Evolutionary conservation across 2,113 vertebrate genomes (phyloP), one percentile per base, ranked within the genome.

Genomic region (Mixornis gularis): DNA sequence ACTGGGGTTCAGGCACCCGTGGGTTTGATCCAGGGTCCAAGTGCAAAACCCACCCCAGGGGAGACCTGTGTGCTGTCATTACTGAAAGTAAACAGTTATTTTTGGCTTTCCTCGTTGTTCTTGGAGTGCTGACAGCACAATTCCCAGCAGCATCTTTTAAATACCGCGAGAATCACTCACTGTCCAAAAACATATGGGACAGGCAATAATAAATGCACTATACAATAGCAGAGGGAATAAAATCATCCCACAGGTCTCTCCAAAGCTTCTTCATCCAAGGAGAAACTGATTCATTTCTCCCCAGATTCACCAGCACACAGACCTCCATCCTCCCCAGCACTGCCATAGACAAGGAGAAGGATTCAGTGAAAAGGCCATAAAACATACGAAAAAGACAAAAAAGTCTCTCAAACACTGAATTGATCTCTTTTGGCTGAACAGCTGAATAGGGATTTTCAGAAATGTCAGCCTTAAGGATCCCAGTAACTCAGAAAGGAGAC

Each of bases 111-210:
- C 38, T 85, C 5, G 2, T 86, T 81, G 90, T 88, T 95, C 91
- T 95, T 97, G 96, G 95, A 94, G 64, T 63, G 79, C 90, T 89
- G 95, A 95, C 94, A 96, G 86, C 71, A 53, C 95, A 78, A 85
- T 94, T 95, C 96, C 92, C 96, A 87, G 84, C 1, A n/a, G 92
- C 30, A 82, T 79, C 90, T 85, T 89, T 90, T 82, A 90, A 95
- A 95, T 90, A 90, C 46, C 2, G 65, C 20, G 0, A 91, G 71
- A 88, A 79, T 68, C 85, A 36, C 65, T 93, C 83, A 46, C 69
- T 84, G 74, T 77, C 86, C 95, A 76, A 92, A 96, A 90, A 58
- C 88, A 69, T 70, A 89, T 17, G 71, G 63, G 85, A 90, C 68
- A 76, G 78, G 46, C 48, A 65, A 59, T 63, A 92, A 94, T 48